phyloP scores from a whole-genome alignment of 2,888 invertebrate species.

The Escarpia spicata region DNA sequence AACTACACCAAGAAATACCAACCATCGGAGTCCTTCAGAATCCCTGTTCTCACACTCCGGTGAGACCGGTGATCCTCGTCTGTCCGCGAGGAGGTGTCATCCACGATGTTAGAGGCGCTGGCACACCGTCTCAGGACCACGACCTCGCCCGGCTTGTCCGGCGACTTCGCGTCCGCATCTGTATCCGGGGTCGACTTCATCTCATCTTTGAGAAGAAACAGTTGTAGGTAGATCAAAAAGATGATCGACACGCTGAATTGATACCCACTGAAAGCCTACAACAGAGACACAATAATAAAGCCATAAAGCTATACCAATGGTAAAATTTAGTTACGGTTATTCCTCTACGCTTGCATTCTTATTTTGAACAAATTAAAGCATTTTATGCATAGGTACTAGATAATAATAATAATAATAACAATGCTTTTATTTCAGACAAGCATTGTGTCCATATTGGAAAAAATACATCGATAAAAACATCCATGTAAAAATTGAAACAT shows the following conservation, averaged over 20 bases:
- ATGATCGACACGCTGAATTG: conserved; percentile 54
- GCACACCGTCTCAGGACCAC: neutral
- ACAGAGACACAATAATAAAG: neutral
- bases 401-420: too few relatives aligned
- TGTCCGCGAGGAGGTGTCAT: neutral
- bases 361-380: too few relatives aligned
- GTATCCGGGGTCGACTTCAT: neutral
- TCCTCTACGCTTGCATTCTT: too few relatives aligned
- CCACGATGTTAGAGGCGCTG: neutral
- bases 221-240: conserved; percentile 56
- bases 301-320: too few relatives aligned
- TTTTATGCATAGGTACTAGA: too few relatives aligned
- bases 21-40: neutral
- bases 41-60: neutral
- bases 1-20: neutral
- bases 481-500: too few relatives aligned
- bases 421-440: too few relatives aligned
- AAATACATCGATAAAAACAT: too few relatives aligned
- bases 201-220: conserved; percentile 29
- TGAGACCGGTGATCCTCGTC: neutral
- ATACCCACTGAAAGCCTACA: conserved; percentile 58
- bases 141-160: conserved; percentile 7
- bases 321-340: too few relatives aligned
- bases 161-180: neutral
- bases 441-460: too few relatives aligned